A percentile compares a stretch with the other conserved stretches of the same genome.
These are phyloP conservation scores for Chiridota heheva DNA, from an alignment of 35 echinoderm and acorn worm genomes.

Conservation along the genomic window DNA sequence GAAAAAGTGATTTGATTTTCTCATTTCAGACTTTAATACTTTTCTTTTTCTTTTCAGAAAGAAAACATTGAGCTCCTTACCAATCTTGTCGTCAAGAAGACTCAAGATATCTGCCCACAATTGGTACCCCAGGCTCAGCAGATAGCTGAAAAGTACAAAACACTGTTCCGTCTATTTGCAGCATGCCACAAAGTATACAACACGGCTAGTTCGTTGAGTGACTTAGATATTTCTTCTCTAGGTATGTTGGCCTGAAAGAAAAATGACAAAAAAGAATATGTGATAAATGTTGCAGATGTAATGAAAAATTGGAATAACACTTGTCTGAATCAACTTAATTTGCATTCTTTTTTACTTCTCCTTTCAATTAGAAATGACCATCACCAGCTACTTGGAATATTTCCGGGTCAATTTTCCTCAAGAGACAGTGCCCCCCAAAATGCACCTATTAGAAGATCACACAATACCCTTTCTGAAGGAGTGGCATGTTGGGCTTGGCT, in stretches of 20 bases:
- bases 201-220: constrained; percentile 17
- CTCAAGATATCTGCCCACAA: not conserved
- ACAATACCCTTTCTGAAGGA: constrained; percentile 1
- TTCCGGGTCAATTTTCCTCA: constrained; percentile 1
- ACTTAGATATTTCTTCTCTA: constrained; percentile 21
- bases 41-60: constrained; percentile 10
- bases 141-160: not conserved
- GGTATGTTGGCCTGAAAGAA: no score
- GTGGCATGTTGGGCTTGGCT: constrained; percentile 27
- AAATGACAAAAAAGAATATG: no score
- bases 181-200: constrained; percentile 29
- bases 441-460: constrained; percentile 43
- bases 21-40: not conserved
- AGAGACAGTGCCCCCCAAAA: constrained; percentile 17
- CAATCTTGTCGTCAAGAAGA: not conserved
- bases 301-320: no score
- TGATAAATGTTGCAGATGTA: not conserved
- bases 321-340: not conserved
- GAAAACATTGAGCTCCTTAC: not conserved
- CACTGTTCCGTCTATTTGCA: constrained; percentile 30
- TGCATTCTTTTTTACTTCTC: not conserved
- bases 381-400: not conserved
- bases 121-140: not conserved
- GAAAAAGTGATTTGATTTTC: no score
- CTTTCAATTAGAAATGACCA: constrained; percentile 10